Conservation (phyloP, 2,888 invertebrate genomes). For the Arrhopalites spinosus region DNA sequence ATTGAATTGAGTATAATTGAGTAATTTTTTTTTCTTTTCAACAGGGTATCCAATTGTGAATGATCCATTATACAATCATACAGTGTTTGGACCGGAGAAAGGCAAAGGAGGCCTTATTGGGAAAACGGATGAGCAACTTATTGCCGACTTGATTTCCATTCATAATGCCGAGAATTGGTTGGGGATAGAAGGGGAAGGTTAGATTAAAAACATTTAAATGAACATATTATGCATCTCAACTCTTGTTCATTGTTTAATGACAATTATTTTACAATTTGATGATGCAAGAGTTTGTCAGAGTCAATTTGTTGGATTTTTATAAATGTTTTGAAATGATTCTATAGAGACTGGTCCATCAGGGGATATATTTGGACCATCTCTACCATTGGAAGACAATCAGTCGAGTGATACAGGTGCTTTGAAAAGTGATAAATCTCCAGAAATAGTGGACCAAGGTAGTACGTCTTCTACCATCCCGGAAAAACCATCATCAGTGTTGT, state of each 20-base stretch:
- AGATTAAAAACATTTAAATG: too few species aligned
- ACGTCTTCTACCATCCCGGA: background rate
- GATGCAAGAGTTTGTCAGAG: too few species aligned
- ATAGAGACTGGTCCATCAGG: conserved; percentile 67
- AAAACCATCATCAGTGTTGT: background rate
- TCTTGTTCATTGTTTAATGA: too few species aligned
- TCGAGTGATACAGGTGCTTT: conserved; percentile 35
- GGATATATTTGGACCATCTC: conserved; percentile 52
- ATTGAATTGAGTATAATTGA: background rate
- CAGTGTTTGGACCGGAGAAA: conserved; percentile 90
- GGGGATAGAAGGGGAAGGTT: conserved; percentile 86
- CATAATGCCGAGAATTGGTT: conserved; percentile 95
- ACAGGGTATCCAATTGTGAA: conserved; percentile 95
- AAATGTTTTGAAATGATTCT: too few species aligned
- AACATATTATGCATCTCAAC: too few species aligned
- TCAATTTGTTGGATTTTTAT: too few species aligned
- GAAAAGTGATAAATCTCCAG: conserved; percentile 36
- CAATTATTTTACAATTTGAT: too few species aligned
- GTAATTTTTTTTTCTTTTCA: conserved; percentile 30
- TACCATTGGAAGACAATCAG: conserved; percentile 18
- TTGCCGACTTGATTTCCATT: conserved; percentile 84
- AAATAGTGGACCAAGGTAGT: conserved; percentile 19
- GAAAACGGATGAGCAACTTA: conserved; percentile 86
- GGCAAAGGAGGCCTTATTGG: conserved; percentile 84
- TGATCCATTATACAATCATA: conserved; percentile 95